phyloP scores from a whole-genome alignment of 2,888 invertebrate genomes.

The Melieria crassipennis region DNA sequence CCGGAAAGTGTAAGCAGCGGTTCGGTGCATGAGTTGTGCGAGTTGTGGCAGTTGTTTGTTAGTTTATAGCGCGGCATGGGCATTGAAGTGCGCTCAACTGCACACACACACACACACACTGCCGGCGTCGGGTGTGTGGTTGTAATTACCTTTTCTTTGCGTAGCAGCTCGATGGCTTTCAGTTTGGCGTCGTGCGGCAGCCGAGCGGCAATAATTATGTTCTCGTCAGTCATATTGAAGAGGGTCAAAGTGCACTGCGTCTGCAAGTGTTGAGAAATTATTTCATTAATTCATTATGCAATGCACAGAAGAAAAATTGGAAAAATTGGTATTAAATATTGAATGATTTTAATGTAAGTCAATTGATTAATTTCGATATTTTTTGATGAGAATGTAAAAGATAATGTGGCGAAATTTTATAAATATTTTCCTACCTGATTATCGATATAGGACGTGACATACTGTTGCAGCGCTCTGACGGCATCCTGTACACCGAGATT shows the following conservation, averaged over 20 bases:
- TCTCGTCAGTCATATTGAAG: slow-evolving; percentile 87
- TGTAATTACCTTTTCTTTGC: slow-evolving; percentile 75
- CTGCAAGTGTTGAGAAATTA: slow-evolving; percentile 67
- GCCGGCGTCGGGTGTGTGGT: neutral
- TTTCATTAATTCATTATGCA: no score
- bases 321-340: neutral
- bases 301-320: neutral
- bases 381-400: neutral
- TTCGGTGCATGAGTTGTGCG: neutral
- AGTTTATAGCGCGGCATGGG: no score
- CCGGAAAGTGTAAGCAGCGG: neutral
- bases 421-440: slow-evolving; percentile 71
- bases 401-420: neutral
- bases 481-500: slow-evolving; percentile 87
- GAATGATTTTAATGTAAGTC: neutral
- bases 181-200: slow-evolving; percentile 73
- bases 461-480: slow-evolving; percentile 82
- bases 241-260: slow-evolving; percentile 85
- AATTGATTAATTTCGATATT: neutral
- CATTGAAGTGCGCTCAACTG: neutral
- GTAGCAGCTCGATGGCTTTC: slow-evolving; percentile 74
- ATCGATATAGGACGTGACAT: slow-evolving; percentile 76
- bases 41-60: no score
- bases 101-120: no score
- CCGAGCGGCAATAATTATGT: slow-evolving; percentile 86